These are phyloP conservation scores for Oncopeltus fasciatus DNA, from an alignment of 1,140 invertebrate genomes.

Conservation along the genomic window DNA sequence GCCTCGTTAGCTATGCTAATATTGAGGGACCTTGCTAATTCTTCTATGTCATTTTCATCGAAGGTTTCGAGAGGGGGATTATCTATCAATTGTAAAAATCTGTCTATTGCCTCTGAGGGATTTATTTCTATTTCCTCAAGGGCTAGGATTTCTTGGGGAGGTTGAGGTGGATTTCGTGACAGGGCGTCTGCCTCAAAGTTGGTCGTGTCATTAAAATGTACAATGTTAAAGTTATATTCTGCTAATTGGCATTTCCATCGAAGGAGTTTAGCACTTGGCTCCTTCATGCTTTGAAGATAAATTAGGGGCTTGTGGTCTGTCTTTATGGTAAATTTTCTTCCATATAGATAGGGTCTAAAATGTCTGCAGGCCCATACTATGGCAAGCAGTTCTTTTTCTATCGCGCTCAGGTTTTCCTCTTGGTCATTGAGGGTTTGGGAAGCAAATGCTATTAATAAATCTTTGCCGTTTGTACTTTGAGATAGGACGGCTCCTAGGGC, in stretches of 20 bases:
- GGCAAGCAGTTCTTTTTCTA: constrained; percentile 36
- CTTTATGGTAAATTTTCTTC: constrained; percentile 32
- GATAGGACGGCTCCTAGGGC: constrained; percentile 29
- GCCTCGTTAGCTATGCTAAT: too few relatives aligned
- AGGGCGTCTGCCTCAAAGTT: constrained; percentile 25
- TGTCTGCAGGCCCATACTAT: constrained; percentile 34
- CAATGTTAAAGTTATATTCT: constrained; percentile 11
- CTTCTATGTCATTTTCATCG: background rate
- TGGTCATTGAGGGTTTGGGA: constrained; percentile 24
- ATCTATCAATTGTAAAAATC: background rate
- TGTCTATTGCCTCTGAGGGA: background rate
- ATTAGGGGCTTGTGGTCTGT: constrained; percentile 35
- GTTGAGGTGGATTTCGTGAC: background rate
- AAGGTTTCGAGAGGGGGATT: background rate
- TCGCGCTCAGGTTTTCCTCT: constrained; percentile 24
- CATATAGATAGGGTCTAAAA: constrained; percentile 34
- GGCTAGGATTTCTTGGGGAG: too few relatives aligned
- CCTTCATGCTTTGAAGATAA: constrained; percentile 27
- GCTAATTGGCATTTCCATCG: constrained; percentile 21
- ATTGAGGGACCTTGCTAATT: background rate
- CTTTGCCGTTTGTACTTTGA: constrained; percentile 24
- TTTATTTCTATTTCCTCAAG: background rate
- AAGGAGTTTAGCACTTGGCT: constrained; percentile 18
- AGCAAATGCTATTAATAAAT: constrained; percentile 27
- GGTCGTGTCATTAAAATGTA: constrained; percentile 24